Percentiles rank a stretch among this genome's conserved stretches.
phyloP scores from a whole-genome alignment of 2,113 vertebrate species.

The Plotosus lineatus region DNA sequence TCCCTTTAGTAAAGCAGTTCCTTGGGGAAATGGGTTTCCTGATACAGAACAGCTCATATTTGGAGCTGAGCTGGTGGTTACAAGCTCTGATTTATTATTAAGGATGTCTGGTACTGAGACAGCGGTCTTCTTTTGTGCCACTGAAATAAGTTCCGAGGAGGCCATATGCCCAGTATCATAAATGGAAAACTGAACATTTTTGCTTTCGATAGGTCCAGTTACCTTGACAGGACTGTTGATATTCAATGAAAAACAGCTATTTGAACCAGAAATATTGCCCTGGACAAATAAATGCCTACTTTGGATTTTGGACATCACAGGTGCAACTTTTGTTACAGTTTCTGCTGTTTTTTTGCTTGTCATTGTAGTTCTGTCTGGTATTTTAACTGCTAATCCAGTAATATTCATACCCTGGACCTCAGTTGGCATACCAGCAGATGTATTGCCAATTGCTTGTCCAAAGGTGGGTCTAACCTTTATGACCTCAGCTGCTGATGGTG shows the following conservation, averaged over 20 bases:
- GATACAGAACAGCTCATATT: slow-evolving; percentile 23
- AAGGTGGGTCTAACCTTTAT: slow-evolving; percentile 80
- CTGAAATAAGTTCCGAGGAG: slow-evolving; percentile 80
- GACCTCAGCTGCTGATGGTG: slow-evolving; percentile 78
- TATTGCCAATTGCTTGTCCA: slow-evolving; percentile 74
- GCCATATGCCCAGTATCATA: slow-evolving; percentile 83
- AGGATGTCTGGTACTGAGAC: slow-evolving; percentile 43
- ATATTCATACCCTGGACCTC: slow-evolving; percentile 66
- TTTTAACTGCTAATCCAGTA: slow-evolving; percentile 69
- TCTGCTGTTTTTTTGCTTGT: slow-evolving; percentile 45
- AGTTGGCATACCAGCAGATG: slow-evolving; percentile 66
- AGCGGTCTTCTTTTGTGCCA: slow-evolving; percentile 64
- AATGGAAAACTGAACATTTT: slow-evolving; percentile 76
- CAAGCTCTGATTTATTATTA: slow-evolving; percentile 27
- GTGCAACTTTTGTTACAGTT: slow-evolving; percentile 54
- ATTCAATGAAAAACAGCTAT: slow-evolving; percentile 5
- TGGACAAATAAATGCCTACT: slow-evolving; percentile 34
- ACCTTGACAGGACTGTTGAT: slow-evolving; percentile 11
- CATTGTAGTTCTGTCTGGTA: slow-evolving; percentile 54
- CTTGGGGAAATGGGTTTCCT: slow-evolving; percentile 46
- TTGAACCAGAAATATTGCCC: slow-evolving; percentile 8
- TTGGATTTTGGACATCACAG: slow-evolving; percentile 43
- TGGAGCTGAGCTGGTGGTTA: slow-evolving; percentile 29
- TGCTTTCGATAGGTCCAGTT: slow-evolving; percentile 58
- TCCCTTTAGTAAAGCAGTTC: slow-evolving; percentile 16